phyloP scores from a whole-genome alignment of 2,888 invertebrate species.

The Trichopoda pennipes region DNA sequence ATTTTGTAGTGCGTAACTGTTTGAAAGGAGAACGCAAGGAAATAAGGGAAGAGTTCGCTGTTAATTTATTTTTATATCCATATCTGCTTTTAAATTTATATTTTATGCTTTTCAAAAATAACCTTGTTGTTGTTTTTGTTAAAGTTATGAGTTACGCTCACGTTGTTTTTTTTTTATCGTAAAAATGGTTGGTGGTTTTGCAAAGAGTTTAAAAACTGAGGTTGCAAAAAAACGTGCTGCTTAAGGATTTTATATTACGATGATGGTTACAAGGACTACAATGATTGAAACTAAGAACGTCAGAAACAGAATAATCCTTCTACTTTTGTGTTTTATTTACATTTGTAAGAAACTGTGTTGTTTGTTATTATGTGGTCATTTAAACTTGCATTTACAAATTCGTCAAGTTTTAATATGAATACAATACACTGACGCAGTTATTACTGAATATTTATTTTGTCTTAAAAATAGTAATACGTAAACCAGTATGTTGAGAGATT shows the following conservation, averaged over 20 bases:
- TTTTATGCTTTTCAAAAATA: neutral
- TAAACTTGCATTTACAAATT: neutral
- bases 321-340: neutral
- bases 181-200: conserved; percentile 25
- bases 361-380: neutral
- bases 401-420: neutral
- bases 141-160: neutral
- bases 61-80: too few relatives aligned
- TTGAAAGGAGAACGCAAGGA: too few relatives aligned
- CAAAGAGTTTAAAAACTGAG: neutral
- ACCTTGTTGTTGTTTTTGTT: neutral
- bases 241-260: neutral
- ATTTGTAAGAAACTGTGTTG: neutral
- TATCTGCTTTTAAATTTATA: too few relatives aligned
- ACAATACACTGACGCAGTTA: too few relatives aligned
- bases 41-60: too few relatives aligned
- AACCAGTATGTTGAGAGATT: too few relatives aligned
- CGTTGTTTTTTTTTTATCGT: conserved; percentile 5
- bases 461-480: too few relatives aligned
- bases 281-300: neutral
- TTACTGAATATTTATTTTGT: too few relatives aligned
- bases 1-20: too few relatives aligned
- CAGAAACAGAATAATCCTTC: neutral
- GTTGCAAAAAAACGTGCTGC: neutral
- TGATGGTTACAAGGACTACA: neutral